These are phyloP conservation scores for Forpus xanthops DNA, from an alignment of 2,797 vertebrate species.

Conservation along the genomic window DNA sequence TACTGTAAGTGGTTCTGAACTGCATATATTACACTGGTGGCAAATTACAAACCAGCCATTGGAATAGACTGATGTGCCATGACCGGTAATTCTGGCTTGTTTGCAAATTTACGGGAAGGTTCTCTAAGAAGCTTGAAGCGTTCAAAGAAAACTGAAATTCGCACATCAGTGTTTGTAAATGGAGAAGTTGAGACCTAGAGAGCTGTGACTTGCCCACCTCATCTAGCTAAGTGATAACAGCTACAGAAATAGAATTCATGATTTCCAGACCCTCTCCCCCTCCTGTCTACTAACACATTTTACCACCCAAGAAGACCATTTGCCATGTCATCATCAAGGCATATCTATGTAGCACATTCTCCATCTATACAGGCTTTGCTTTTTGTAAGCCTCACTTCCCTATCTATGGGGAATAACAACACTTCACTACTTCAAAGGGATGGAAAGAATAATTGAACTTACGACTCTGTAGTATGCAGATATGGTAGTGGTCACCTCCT, in stretches of 20 bases:
- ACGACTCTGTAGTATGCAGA: not conserved
- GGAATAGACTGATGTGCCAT: not conserved
- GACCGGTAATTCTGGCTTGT: not conserved
- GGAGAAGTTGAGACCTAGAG: not conserved
- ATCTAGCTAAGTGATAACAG: conserved; percentile 24
- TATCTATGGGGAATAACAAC: conserved; percentile 40
- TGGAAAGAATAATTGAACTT: not conserved
- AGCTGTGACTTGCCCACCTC: not conserved
- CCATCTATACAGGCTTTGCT: not conserved
- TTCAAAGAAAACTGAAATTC: not conserved
- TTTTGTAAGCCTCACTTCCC: conserved; percentile 48
- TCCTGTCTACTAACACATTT: not conserved
- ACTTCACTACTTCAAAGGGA: conserved; percentile 31
- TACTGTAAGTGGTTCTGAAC: not conserved
- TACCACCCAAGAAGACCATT: conserved; percentile 24
- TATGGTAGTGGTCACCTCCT: not conserved
- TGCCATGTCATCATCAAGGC: conserved; percentile 37
- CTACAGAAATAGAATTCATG: conserved; percentile 48
- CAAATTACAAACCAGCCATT: not conserved
- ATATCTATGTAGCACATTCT: conserved; percentile 3
- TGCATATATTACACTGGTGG: not conserved
- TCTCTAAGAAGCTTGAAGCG: not conserved
- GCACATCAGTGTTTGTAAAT: not conserved
- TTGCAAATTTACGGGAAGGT: not conserved
- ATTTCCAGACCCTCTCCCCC: conserved; percentile 27